phyloP scores from a whole-genome alignment of 2,888 invertebrate species.

The Reticulitermes lucifugus region DNA sequence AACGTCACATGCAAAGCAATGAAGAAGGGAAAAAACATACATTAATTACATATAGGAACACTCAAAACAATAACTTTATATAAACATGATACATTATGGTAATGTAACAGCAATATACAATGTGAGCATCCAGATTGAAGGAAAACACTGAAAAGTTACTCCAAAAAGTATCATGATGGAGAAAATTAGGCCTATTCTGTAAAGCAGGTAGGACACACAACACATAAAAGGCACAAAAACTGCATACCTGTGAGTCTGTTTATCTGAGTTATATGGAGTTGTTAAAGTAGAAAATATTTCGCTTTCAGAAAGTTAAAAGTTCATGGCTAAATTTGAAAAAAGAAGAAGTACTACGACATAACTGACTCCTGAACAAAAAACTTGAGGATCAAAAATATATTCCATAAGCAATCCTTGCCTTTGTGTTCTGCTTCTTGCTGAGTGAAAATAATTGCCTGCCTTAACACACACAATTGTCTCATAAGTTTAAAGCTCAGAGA shows the following conservation, averaged over 20 bases:
- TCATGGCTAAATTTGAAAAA: not conserved
- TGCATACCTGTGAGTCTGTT: not conserved
- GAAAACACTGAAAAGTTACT: conserved; percentile 20
- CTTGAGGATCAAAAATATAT: too few relatives aligned
- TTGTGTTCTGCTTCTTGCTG: not conserved
- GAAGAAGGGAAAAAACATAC: conserved; percentile 54
- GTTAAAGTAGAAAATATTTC: not conserved
- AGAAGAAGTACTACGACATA: not conserved
- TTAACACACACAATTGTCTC: not conserved
- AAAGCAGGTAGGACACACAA: not conserved
- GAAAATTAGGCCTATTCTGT: not conserved
- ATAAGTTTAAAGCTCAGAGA: not conserved
- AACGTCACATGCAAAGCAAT: conserved; percentile 55
- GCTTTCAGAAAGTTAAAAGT: not conserved
- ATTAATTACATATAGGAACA: conserved; percentile 54
- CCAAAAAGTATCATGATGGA: not conserved
- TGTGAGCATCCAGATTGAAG: not conserved
- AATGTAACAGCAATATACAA: conserved; percentile 29
- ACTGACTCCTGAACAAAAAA: too few relatives aligned
- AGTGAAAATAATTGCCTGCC: conserved; percentile 19
- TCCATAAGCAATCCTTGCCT: not conserved
- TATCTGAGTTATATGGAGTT: not conserved
- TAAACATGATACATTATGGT: conserved; percentile 17
- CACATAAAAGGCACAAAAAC: not conserved
- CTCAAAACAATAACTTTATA: conserved; percentile 47